Evolutionary conservation across 2,113 vertebrate species (phyloP).

Genomic region (Platichthys flesus): DNA sequence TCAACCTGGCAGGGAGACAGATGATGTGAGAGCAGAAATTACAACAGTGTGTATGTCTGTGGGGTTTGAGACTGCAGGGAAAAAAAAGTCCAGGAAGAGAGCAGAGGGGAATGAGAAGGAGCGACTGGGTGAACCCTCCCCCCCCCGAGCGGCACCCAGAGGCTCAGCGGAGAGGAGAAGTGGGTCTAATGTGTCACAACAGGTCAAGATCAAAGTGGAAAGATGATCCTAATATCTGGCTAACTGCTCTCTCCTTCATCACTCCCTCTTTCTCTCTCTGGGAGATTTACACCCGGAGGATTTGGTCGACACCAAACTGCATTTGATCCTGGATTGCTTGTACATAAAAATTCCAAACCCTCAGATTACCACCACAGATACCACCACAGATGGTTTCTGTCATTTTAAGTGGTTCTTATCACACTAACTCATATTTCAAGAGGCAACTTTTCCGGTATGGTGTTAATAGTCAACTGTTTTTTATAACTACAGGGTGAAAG

Average conservation of each 20-base stretch:
- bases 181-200: conserved; percentile 70
- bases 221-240: conserved; percentile 51
- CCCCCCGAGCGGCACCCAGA: conserved; percentile 24
- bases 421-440: no score
- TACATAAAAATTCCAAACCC: conserved; percentile 23
- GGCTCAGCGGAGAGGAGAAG: conserved; percentile 58
- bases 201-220: conserved; percentile 72
- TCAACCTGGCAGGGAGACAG: conserved; percentile 61
- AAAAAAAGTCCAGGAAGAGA: conserved; percentile 17
- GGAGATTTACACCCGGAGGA: conserved; percentile 26
- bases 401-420: background rate
- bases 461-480: no score
- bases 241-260: conserved; percentile 45
- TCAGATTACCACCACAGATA: conserved; percentile 11
- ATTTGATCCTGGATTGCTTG: conserved; percentile 19
- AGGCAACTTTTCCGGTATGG: no score
- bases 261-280: conserved; percentile 1
- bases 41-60: background rate
- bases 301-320: conserved; percentile 13
- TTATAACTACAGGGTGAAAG: no score
- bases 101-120: conserved; percentile 17
- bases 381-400: background rate
- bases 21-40: conserved; percentile 15
- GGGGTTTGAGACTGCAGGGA: conserved; percentile 16
- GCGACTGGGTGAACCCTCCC: background rate